A percentile compares a stretch with the other conserved stretches of the same genome.
Evolutionary conservation across 2,888 invertebrate species (phyloP).

Genomic region (Catotricha subobsoleta): DNA sequence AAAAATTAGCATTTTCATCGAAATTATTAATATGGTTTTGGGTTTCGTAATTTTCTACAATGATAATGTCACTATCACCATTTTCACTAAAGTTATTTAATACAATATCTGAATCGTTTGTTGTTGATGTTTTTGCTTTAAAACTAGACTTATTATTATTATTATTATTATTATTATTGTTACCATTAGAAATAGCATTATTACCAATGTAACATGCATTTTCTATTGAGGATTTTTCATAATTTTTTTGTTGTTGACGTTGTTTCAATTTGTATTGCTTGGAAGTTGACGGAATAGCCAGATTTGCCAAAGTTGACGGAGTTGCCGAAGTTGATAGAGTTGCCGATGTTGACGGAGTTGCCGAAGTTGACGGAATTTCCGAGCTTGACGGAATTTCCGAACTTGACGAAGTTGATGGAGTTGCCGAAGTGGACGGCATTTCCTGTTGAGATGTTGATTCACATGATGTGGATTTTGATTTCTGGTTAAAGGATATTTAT

Average conservation of each 20-base stretch:
- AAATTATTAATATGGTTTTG: background rate
- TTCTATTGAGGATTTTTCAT: no score
- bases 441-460: no score
- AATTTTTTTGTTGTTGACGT: background rate
- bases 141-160: background rate
- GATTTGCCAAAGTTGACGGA: no score
- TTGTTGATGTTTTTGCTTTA: background rate
- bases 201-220: no score
- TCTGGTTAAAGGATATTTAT: no score
- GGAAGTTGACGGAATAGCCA: no score
- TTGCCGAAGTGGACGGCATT: no score
- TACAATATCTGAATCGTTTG: background rate
- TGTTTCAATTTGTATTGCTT: no score
- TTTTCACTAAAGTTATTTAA: background rate
- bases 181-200: no score
- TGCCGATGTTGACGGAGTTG: no score
- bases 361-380: background rate
- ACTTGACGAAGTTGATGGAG: background rate
- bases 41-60: background rate
- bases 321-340: background rate
- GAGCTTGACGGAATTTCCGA: no score
- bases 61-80: background rate
- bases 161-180: background rate
- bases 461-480: no score
- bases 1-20: conserved; percentile 1